Base-by-base conservation (phyloP, 1,140 invertebrate species). In the Eurytemora carolleeae region DNA sequence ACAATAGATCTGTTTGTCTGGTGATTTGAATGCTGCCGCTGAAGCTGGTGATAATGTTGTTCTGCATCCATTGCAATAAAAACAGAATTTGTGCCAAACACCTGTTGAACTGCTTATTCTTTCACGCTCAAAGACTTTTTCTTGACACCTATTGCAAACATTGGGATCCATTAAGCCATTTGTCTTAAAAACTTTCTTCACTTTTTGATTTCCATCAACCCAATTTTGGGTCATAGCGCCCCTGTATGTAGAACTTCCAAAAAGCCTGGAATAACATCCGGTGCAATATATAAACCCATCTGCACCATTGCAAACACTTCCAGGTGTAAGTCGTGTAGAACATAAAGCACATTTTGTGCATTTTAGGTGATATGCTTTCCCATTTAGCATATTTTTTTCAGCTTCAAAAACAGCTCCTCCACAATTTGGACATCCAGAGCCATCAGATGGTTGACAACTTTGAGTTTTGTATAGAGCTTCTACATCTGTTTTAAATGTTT, bases 391-490 rank as follows among this genome's bases (percentile, higher is more conserved):
- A 75, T 90, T 87, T 74, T 91, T 88, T 73, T 94, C 89, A 66
- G 89, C 89, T 53, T 86, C 86, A 70, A 90, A 94, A 12, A 94
- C 89, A 76, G 85, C 85, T 64, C 89, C 89, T 57, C 86, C 86
- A 71, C 89, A 93, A 62, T 87, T 78, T 1, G 87, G 87, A 71
- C 89, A 93, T 23, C 87, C 86, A 72, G 90, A 20, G n/a, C 18
- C 86, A 75, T 92, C 85, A 44, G 86, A 85, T 63, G 82, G 80
- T 59, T 85, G 81, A 7, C 87, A 18, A 2, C 56, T 87, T 71
- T 82, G 86, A 68, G 91, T 89, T 20, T 83, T 82, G 23, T 86
- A 89, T 53, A 86, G 89, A 70, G 88, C 84, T 2, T 21, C 53
- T 1, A 21, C 18, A 19, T 21, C 18, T 1, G 24, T 23, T 2